These are phyloP conservation scores for Nymphalis polychloros DNA, from an alignment of 2,888 invertebrate species.

Conservation along the genomic window DNA sequence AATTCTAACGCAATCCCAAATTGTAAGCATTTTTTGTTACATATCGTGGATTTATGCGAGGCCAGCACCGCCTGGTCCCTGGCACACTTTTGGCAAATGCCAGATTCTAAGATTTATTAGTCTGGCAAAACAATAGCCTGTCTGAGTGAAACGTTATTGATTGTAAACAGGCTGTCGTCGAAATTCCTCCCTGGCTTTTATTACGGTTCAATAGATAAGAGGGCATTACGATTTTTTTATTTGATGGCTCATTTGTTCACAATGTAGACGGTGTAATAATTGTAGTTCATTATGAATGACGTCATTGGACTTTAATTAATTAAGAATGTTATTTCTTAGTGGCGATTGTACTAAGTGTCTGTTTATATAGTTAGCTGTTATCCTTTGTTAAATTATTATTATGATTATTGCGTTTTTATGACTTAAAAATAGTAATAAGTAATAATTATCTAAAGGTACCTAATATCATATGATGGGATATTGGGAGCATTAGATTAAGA, in stretches of 20 bases:
- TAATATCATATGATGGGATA: too few relatives aligned
- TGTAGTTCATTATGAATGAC: constrained; percentile 2
- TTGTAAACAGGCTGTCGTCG: constrained; percentile 33
- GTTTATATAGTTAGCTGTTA: too few relatives aligned
- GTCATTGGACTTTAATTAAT: too few relatives aligned
- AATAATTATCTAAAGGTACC: too few relatives aligned
- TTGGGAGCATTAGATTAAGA: too few relatives aligned
- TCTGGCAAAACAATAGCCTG: constrained; percentile 38
- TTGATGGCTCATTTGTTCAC: constrained; percentile 12
- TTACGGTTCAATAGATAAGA: constrained; percentile 12
- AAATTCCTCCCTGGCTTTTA: constrained; percentile 28
- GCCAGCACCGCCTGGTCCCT: constrained; percentile 29
- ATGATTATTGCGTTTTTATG: too few relatives aligned
- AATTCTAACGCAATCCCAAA: constrained; percentile 17
- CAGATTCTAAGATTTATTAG: constrained; percentile 37
- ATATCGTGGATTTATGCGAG: constrained; percentile 29
- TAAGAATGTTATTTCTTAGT: too few relatives aligned
- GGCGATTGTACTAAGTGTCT: too few relatives aligned
- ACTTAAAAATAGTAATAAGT: too few relatives aligned
- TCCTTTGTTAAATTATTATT: too few relatives aligned
- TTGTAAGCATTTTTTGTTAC: constrained; percentile 22
- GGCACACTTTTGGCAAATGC: constrained; percentile 34
- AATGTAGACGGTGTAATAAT: constrained; percentile 6
- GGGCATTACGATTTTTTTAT: constrained; percentile 23
- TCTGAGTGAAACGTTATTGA: constrained; percentile 36